A percentile compares a stretch with the other conserved stretches of the same genome.
Evolutionary conservation across 2,113 vertebrate species (phyloP).

Genomic region (Cervus canadensis): DNA sequence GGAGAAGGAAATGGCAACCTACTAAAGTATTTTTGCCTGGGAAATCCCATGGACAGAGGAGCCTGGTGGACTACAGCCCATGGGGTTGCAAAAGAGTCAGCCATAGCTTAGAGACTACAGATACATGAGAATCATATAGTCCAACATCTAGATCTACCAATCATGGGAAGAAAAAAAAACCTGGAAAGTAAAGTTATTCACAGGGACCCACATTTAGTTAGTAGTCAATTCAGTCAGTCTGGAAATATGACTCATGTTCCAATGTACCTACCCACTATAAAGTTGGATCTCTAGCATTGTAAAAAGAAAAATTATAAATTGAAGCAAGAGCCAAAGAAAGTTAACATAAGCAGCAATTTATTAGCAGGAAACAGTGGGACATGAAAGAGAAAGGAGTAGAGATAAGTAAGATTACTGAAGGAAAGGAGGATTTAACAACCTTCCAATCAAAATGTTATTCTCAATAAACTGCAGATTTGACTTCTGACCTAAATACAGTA

Average conservation of each 20-base stretch:
- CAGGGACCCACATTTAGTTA: neutral
- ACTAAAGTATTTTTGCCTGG: neutral
- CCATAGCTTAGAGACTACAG: neutral
- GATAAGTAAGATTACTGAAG: neutral
- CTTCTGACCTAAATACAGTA: neutral
- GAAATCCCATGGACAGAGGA: neutral
- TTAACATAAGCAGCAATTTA: neutral
- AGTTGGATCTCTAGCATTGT: neutral
- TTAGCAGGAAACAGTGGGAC: neutral
- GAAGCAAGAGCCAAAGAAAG: neutral
- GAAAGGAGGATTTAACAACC: neutral
- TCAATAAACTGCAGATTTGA: neutral
- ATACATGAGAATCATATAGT: neutral
- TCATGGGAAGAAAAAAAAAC: neutral
- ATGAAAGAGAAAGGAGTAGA: rapidly evolving
- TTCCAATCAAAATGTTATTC: neutral
- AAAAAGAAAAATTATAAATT: neutral
- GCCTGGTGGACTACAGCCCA: neutral
- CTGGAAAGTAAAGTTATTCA: neutral
- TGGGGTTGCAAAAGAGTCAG: neutral
- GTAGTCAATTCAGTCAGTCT: neutral
- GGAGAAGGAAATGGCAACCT: neutral
- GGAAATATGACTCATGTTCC: neutral
- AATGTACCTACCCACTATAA: neutral
- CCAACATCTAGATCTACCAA: neutral